Conservation (phyloP, 2,888 invertebrate species). For the Didymodactylos carnosus region DNA sequence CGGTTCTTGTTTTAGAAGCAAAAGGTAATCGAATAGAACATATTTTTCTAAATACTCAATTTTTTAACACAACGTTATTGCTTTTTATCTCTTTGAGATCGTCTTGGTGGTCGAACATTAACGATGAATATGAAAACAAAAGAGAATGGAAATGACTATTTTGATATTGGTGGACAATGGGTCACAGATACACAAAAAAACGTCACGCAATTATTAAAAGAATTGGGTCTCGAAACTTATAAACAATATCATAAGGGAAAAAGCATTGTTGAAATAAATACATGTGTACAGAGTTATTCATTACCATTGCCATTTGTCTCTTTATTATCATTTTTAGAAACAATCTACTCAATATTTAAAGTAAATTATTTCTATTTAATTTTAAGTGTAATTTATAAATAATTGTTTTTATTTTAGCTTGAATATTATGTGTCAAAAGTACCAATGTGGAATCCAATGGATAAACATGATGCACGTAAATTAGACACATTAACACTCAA, state of each 20-base stretch:
- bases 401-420: constrained; percentile 17
- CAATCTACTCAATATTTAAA: constrained; percentile 22
- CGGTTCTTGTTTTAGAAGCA: constrained; percentile 32
- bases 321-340: constrained; percentile 23
- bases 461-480: constrained; percentile 20
- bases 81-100: constrained; percentile 19
- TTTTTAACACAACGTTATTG: not conserved
- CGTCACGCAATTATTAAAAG: constrained; percentile 25
- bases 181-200: constrained; percentile 28
- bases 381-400: not conserved
- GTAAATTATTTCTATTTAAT: constrained; percentile 17
- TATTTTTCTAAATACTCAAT: not conserved
- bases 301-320: constrained; percentile 26
- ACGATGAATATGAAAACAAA: constrained; percentile 23
- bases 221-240: constrained; percentile 24
- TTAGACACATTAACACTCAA: constrained; percentile 28
- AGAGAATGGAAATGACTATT: constrained; percentile 20
- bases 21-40: constrained; percentile 29
- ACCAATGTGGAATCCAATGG: constrained; percentile 22
- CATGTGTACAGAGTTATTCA: constrained; percentile 22
- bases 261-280: constrained; percentile 26
- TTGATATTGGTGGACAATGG: constrained; percentile 33
- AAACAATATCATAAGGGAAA: constrained; percentile 24
- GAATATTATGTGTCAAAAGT: constrained; percentile 19
- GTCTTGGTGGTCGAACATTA: constrained; percentile 29